Evolutionary conservation across 2,888 invertebrate species (phyloP).

Genomic region (Aspidiotus rigidus): DNA sequence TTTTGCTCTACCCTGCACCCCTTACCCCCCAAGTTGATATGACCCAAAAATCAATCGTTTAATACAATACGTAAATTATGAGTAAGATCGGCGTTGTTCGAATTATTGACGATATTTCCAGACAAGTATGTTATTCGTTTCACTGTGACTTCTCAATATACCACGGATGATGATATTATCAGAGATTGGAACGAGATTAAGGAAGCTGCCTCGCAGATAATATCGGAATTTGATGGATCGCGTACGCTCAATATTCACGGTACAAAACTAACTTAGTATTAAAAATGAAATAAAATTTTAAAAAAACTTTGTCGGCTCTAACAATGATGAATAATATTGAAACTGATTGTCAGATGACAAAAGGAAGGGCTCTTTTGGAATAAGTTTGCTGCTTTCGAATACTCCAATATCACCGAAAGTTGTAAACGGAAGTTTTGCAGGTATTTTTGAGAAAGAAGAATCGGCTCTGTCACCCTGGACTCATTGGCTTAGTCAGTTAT

Average conservation of each 20-base stretch:
- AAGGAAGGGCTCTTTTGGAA: conserved; percentile 67
- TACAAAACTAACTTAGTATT: no score
- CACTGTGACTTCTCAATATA: conserved; percentile 78
- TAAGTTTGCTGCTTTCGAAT: conserved; percentile 84
- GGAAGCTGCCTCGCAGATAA: conserved; percentile 59
- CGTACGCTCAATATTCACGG: no score
- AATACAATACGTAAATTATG: neutral
- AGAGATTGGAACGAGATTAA: conserved; percentile 83
- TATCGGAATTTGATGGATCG: conserved; percentile 52
- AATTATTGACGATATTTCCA: conserved; percentile 25
- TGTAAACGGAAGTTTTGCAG: conserved; percentile 86
- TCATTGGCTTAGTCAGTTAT: conserved; percentile 58
- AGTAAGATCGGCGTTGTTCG: neutral
- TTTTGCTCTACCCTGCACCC: no score
- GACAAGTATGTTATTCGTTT: conserved; percentile 78
- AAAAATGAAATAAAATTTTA: neutral
- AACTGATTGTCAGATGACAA: neutral
- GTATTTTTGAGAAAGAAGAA: conserved; percentile 69
- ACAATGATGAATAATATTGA: no score
- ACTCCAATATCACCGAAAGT: conserved; percentile 95
- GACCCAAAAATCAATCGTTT: neutral
- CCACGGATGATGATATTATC: conserved; percentile 49
- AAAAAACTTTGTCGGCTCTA: neutral
- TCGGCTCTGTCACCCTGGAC: conserved; percentile 58
- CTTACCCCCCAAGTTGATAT: no score